A percentile compares a stretch with the other conserved stretches of the same genome.
phyloP scores from a whole-genome alignment of 2,113 vertebrate genomes.

The Sinosuthora webbiana region DNA sequence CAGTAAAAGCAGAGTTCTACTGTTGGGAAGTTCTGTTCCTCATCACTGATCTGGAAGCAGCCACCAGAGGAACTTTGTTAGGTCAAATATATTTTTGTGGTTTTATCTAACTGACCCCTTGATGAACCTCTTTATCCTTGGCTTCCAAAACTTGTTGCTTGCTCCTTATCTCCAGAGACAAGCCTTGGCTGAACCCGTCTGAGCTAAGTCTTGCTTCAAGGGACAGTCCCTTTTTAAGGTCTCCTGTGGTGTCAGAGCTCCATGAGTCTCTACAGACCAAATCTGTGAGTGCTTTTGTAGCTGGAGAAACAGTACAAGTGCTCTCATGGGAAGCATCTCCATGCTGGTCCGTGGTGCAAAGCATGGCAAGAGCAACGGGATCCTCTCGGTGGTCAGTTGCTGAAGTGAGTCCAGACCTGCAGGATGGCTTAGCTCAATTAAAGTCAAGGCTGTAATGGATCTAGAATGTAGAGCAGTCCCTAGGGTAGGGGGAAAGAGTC shows the following conservation, averaged over 20 bases:
- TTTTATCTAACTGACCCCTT: not conserved
- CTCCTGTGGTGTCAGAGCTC: not conserved
- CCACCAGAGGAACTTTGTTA: not conserved
- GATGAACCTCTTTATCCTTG: not conserved
- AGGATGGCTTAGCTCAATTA: not conserved
- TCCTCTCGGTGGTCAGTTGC: not conserved
- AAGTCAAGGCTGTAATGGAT: not conserved
- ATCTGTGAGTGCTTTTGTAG: not conserved
- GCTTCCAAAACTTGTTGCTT: not conserved
- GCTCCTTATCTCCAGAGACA: not conserved
- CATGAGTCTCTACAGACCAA: not conserved
- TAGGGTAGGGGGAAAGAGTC: not conserved
- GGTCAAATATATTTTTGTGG: not conserved
- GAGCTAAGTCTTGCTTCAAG: not conserved
- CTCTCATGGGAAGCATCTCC: not conserved
- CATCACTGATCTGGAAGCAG: not conserved
- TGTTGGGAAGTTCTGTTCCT: not conserved
- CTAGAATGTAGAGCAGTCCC: not conserved
- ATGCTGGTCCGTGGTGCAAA: accelerated
- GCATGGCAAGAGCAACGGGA: not conserved
- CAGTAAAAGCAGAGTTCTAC: not conserved
- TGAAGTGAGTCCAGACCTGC: not conserved
- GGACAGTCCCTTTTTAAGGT: not conserved
- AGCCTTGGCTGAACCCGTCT: not conserved
- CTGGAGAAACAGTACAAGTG: not conserved